Base-by-base conservation (phyloP, 2,113 vertebrate genomes). In the Myotis brandtii region DNA sequence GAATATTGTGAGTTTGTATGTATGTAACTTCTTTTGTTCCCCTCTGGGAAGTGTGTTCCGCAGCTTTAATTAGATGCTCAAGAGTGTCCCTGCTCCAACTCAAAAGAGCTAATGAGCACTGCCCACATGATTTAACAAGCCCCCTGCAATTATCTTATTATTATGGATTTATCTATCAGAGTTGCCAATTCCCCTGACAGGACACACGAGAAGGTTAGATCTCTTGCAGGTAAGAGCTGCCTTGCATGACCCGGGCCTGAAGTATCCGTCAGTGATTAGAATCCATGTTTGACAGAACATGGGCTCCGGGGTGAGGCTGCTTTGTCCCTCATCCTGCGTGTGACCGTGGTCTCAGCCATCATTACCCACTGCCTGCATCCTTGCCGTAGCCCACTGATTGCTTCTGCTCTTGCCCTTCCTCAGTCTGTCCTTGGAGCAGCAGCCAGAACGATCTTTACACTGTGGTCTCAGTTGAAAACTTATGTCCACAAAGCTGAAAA, bases 281-380 rank as follows among this genome's bases (percentile, higher is more conserved):
- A 56, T 40, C 46, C 17, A 7, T 5, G 20, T 40, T 6, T 75
- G 40, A 37, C 9, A 48, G 67, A 25, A 25, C 25, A 11, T 20
- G 52, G 37, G 17, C 64, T 30, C 54, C 7, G 20, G 12, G n/a
- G 21, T 0, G 16, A 40, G 13, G 21, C 86, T 56, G 5, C 43
- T 46, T 2, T 27, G 3, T 50, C 50, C 20, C 43, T 75, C 56
- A 10, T 16, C 34, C 25, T 21, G 18, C 2, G 2, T 5, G n/a
- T n/a, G 9, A 50, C 46, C 11, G 21, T 70, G 59, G 43, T 17
- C 79, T 30, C 16, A 73, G 56, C n/a, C 56, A 14, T 34, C 34
- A 0, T 5, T 7, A 7, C 32, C n/a, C 3, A 1, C 56, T 12
- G 20, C 50, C 30, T 46, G 16, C 2, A 21, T 32, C 34, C 23